A percentile compares a stretch with the other conserved stretches of the same genome.
These are phyloP conservation scores for Corythaixoides concolor DNA, from an alignment of 2,113 vertebrate species.

Conservation along the genomic window DNA sequence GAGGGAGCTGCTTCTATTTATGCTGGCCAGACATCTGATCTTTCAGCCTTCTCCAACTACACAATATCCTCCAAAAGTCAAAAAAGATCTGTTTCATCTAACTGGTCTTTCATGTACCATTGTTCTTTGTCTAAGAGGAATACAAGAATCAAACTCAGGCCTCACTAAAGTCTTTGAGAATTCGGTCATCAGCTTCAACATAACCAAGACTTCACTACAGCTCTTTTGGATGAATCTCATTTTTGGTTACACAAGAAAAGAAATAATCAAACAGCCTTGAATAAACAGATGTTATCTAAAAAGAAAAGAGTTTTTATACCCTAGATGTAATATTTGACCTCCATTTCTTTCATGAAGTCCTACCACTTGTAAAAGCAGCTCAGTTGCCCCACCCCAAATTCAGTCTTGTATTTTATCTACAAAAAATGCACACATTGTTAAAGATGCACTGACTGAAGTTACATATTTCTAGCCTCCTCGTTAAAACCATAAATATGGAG, in stretches of 20 bases:
- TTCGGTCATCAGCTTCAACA: neutral
- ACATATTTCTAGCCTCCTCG: neutral
- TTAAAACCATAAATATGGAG: neutral
- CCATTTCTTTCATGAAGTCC: neutral
- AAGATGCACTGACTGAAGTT: neutral
- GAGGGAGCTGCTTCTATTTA: neutral
- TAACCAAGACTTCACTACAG: neutral
- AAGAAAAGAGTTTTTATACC: neutral
- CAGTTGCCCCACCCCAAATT: neutral
- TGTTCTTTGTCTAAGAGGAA: neutral
- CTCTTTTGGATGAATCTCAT: neutral
- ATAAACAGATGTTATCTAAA: neutral
- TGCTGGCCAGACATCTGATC: neutral
- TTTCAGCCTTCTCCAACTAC: neutral
- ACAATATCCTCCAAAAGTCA: neutral
- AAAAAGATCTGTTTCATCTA: neutral
- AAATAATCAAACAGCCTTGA: neutral
- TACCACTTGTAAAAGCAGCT: neutral
- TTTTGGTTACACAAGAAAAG: neutral
- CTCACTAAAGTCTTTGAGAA: neutral
- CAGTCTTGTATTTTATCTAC: neutral
- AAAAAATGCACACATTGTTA: neutral
- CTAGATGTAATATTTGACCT: neutral
- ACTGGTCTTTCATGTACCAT: neutral
- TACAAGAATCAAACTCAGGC: neutral